Conservation (phyloP, 2,888 invertebrate genomes). For the Chironomus tentans region DNA sequence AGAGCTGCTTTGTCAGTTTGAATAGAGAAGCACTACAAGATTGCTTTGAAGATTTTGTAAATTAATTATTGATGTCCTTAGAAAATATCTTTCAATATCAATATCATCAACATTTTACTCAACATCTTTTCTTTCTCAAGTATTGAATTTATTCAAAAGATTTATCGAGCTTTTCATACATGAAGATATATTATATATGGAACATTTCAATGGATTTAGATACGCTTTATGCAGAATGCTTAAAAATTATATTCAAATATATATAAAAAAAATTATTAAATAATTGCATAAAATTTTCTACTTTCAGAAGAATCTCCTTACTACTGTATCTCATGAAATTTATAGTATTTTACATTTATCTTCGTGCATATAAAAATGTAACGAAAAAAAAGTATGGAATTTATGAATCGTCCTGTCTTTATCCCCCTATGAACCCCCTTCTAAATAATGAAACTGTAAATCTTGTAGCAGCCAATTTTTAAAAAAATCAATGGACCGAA, state of each 20-base stretch:
- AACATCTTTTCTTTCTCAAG: no score
- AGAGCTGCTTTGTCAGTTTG: no score
- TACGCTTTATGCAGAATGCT: not conserved
- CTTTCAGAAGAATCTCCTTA: constrained; percentile 24
- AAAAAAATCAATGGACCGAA: constrained; percentile 13
- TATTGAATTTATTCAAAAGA: no score
- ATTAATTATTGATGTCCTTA: no score
- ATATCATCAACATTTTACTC: no score
- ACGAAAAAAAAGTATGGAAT: constrained; percentile 7
- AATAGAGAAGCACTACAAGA: no score
- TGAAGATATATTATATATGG: not conserved
- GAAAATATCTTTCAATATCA: no score
- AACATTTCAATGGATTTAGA: not conserved
- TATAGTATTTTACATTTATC: constrained; percentile 11
- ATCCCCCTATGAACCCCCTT: not conserved
- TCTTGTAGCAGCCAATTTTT: not conserved
- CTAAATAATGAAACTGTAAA: not conserved
- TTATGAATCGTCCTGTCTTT: not conserved
- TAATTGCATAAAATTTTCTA: constrained; percentile 13
- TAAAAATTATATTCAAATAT: not conserved
- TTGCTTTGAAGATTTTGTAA: no score
- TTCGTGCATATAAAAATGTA: not conserved
- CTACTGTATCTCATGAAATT: constrained; percentile 24
- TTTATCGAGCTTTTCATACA: not conserved
- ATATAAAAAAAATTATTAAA: not conserved